These are phyloP conservation scores for Aurelia coerulea DNA, from an alignment of 30 jellyfish, hydroid and myxozoan genomes.

Conservation along the genomic window DNA sequence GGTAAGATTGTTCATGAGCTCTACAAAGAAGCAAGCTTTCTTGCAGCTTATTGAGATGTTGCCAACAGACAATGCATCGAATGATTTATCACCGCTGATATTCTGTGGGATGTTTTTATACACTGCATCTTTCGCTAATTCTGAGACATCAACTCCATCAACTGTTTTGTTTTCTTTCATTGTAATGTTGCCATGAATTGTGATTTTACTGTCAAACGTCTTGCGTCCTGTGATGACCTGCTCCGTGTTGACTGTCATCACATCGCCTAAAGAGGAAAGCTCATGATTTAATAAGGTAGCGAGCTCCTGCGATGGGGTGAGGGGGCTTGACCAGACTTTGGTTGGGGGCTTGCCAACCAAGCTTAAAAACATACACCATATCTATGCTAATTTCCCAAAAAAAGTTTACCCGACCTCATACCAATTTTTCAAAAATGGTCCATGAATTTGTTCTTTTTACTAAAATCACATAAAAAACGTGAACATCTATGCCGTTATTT, in stretches of 20 bases:
- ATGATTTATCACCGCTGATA: slow-evolving; percentile 61
- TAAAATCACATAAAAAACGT: no score
- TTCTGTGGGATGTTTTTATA: slow-evolving; percentile 59
- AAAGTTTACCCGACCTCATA: no score
- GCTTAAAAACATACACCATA: no score
- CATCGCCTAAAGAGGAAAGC: slow-evolving; percentile 51
- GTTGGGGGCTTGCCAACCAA: no score
- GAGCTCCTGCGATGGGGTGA: not conserved
- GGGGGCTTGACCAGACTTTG: not conserved
- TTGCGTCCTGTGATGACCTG: slow-evolving; percentile 79
- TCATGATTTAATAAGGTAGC: not conserved
- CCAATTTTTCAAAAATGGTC: no score
- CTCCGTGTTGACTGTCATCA: slow-evolving; percentile 50
- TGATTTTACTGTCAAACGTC: slow-evolving; percentile 46
- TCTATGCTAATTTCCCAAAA: no score
- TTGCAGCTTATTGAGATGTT: slow-evolving; percentile 51
- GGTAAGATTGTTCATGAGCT: slow-evolving; percentile 43
- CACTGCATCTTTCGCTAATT: slow-evolving; percentile 56
- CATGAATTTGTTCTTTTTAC: no score
- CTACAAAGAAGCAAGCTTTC: slow-evolving; percentile 28
- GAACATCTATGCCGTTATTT: no score
- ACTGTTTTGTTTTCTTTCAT: slow-evolving; percentile 51
- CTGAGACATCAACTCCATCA: slow-evolving; percentile 84
- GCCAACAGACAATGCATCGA: slow-evolving; percentile 8
- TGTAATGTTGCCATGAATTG: slow-evolving; percentile 45